Base-by-base conservation (phyloP, 2,113 vertebrate species). In the Petaurus breviceps region DNA sequence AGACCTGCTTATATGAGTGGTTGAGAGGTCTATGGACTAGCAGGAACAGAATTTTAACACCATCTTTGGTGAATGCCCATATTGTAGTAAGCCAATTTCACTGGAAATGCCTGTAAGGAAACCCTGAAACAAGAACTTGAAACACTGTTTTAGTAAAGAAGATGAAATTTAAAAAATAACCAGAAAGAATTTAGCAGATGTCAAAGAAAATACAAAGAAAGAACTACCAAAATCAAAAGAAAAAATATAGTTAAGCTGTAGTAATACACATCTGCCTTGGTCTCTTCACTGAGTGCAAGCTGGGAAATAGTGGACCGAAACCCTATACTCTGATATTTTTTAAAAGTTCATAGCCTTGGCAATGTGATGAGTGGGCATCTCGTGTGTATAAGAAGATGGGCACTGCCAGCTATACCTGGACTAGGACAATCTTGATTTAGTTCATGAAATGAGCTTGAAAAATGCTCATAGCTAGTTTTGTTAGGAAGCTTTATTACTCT, bases 11-110 rank as follows among this genome's bases (percentile, higher is more conserved):
- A 49, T 99, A 99, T 84, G 23, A 24, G 99, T 99, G 99, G 99
- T 98, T 99, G 55, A 99, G 99, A 97, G 99, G 99, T 55, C 98
- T 99, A 3, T 99, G 99, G 90, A 99, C 99, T 54, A 6, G 23
- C 53, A 49, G 47, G 47, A 49, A 49, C 47, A 54, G 23, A 54
- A 23, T 97, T 99, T 99, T 98, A 99, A 98, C 95, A 97, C 99
- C 93, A 98, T 99, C 92, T 99, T 99, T 98, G 99, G 99, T 95
- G 99, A 99, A 98, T 99, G 99, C 98, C 99, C 99, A 0, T 99
- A 99, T 94, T 99, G 99, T 95, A 99, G 98, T 96, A 99, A 99
- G 99, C 99, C 99, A 0, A 99, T 99, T 96, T 99, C 99, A 10
- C 98, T 99, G 98, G 99, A 99, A 98, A 99, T 99, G 99, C 98